These are phyloP conservation scores for Drosophila saltans DNA, from an alignment of 1,140 invertebrate species.

Conservation along the genomic window DNA sequence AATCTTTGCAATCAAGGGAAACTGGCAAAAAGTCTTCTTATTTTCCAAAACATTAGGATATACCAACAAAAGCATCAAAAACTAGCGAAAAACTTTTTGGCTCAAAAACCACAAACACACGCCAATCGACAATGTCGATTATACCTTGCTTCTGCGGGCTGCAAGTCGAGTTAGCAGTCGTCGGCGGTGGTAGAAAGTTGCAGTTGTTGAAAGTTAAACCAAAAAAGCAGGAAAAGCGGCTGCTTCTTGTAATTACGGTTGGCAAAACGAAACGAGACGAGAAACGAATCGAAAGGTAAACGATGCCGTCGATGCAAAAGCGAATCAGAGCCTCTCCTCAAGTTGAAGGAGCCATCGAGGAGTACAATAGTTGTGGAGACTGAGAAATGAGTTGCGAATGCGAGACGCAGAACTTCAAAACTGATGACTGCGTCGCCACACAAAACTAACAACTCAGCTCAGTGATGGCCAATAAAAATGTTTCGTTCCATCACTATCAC, in stretches of 20 bases:
- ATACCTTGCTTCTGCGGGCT: conserved; percentile 41
- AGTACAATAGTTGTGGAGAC: conserved; percentile 12
- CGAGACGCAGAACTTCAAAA: conserved; percentile 48
- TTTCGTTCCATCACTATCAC: neutral
- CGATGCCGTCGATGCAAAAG: conserved; percentile 47
- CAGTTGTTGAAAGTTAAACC: conserved; percentile 75
- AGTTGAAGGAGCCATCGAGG: too few species aligned
- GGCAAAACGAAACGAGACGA: conserved; percentile 53
- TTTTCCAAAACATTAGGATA: conserved; percentile 60
- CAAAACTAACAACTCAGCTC: conserved; percentile 36
- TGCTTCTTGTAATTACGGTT: conserved; percentile 70
- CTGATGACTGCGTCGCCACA: conserved; percentile 56
- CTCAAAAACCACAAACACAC: conserved; percentile 61
- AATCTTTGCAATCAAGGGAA: conserved; percentile 52
- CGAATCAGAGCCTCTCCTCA: conserved; percentile 23
- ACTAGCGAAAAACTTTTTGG: conserved; percentile 61
- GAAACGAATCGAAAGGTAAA: conserved; percentile 71
- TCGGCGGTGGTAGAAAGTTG: conserved; percentile 20
- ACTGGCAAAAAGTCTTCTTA: conserved; percentile 49
- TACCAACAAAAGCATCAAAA: conserved; percentile 53
- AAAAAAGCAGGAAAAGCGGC: conserved; percentile 58
- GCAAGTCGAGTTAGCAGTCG: neutral
- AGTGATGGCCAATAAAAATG: neutral
- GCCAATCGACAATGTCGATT: conserved; percentile 67
- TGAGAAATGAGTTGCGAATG: conserved; percentile 31